Evolutionary conservation across 2,113 vertebrate genomes (phyloP).

Genomic region (Mesembrinibis cayennensis): DNA sequence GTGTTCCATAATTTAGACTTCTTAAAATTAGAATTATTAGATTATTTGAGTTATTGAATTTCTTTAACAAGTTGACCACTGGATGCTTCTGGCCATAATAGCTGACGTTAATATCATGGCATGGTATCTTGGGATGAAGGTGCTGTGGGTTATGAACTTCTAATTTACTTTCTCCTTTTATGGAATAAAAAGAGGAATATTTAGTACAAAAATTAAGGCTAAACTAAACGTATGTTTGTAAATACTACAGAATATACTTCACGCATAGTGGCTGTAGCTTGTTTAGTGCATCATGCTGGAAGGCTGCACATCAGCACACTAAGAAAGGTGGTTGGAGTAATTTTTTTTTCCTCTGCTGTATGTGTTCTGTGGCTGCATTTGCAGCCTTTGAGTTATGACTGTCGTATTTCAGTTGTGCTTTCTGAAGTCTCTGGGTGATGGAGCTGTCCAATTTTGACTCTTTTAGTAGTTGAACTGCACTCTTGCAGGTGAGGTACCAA

Average conservation of each 20-base stretch:
- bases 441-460: background rate
- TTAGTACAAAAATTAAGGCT: background rate
- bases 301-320: background rate
- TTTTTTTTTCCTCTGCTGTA: background rate
- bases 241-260: background rate
- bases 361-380: background rate
- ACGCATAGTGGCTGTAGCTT: background rate
- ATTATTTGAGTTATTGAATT: background rate
- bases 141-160: background rate
- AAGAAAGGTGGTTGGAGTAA: background rate
- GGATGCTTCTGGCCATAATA: background rate
- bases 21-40: background rate
- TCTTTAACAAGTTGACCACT: background rate
- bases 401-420: background rate
- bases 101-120: background rate
- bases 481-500: background rate
- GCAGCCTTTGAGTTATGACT: background rate
- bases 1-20: background rate
- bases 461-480: background rate
- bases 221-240: background rate
- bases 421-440: background rate
- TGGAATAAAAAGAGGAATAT: background rate
- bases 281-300: background rate
- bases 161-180: background rate
- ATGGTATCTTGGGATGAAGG: background rate